These are phyloP conservation scores for Proales similis DNA, from an alignment of 1,140 invertebrate species.

Conservation along the genomic window DNA sequence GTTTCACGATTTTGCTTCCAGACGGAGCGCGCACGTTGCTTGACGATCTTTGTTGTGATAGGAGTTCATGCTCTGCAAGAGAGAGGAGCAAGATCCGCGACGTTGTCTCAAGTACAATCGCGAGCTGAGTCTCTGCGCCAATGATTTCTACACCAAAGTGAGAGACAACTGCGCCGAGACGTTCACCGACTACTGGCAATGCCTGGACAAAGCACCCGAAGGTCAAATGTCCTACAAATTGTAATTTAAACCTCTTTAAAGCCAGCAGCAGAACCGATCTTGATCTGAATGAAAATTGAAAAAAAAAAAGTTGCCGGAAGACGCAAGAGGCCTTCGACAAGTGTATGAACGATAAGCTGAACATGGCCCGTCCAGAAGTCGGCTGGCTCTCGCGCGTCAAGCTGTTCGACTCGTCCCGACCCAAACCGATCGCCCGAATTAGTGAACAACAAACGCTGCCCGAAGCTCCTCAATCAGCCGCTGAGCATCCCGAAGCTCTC, in stretches of 20 bases:
- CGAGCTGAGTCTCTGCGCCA: slow-evolving; percentile 27
- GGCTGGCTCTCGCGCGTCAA: slow-evolving; percentile 23
- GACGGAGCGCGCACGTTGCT: background rate
- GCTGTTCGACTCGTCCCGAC: slow-evolving; percentile 1
- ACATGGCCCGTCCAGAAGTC: slow-evolving; percentile 31
- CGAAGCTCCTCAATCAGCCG: slow-evolving; percentile 6
- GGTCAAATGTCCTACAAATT: slow-evolving; percentile 30
- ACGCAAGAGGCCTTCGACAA: slow-evolving; percentile 29
- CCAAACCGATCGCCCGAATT: slow-evolving; percentile 15
- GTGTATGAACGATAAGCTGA: slow-evolving; percentile 35
- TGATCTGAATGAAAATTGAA: background rate
- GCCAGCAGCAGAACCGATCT: background rate
- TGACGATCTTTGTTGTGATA: background rate
- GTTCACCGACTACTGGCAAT: slow-evolving; percentile 37
- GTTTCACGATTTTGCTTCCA: background rate
- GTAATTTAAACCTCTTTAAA: background rate
- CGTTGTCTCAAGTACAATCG: slow-evolving; percentile 26
- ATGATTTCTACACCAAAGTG: slow-evolving; percentile 19
- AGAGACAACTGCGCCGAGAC: slow-evolving; percentile 17
- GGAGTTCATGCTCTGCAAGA: slow-evolving; percentile 38
- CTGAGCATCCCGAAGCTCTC: slow-evolving; percentile 21
- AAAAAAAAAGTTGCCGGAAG: slow-evolving; percentile 16
- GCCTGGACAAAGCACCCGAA: slow-evolving; percentile 32
- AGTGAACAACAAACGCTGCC: background rate
- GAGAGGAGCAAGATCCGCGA: slow-evolving; percentile 36